Evolutionary conservation across 2,113 vertebrate species (phyloP), one percentile per base, ranked within the genome.

Genomic region (Nansenia antarctica): DNA sequence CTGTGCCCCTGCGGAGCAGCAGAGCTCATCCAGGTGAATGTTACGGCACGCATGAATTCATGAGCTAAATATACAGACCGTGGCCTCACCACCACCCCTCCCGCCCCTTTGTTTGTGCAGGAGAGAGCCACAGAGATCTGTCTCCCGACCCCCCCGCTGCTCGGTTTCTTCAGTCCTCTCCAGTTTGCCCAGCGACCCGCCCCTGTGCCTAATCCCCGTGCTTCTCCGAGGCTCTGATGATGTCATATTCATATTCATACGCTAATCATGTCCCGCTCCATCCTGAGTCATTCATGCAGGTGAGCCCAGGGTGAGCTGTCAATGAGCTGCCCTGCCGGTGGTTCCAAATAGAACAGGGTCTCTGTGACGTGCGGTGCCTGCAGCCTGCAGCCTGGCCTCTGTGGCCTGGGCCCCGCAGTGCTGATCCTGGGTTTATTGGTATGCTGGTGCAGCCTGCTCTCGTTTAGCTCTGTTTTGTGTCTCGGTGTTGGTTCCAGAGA

Each of bases 21-120:
- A 32, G 14, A 35, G 39, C 27, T 60, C 34, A 53, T 34, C 72
- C 72, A 79, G 60, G 35, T 68, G 73, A 76, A 71, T 81, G 81
- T 84, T 85, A 76, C 37, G 69, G 26, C 53, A 76, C 67, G 77
- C 68, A 77, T 80, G 71, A 73, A 68, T 69, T 71, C 72, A 68
- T 32, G 54, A 22, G 37, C 70, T 78, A 73, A 73, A 59, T 37
- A 20, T 47, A 67, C 67, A 72, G 37, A 71, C 34, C 9, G 0
- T 26, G 32, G 7, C 9, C 62, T 32, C 34, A 18, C n/a, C 34
- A 57, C 55, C 67, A 15, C 37, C 5, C 65, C 49, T 58, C 24
- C 29, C 12, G 20, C 53, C 18, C 27, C 62, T 67, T 35, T 58
- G 26, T 73, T 76, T 71, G 53, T 62, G 62, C 3, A 59, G 55